phyloP scores from a whole-genome alignment of 2,888 invertebrate species.

The Theodoxus fluviatilis region DNA sequence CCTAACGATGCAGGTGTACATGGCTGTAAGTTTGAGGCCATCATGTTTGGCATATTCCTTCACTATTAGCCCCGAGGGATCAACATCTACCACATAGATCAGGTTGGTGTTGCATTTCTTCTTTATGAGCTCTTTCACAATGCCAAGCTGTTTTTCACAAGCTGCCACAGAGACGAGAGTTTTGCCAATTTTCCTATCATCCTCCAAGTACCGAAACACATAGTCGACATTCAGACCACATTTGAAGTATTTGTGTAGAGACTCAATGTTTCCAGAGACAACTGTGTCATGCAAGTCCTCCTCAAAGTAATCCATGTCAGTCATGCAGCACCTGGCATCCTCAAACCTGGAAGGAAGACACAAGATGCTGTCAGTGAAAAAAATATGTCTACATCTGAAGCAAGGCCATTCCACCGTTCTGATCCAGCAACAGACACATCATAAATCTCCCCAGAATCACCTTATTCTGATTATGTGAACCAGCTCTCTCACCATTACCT shows the following conservation, averaged over 20 bases:
- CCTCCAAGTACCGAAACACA: slow-evolving; percentile 43
- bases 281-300: slow-evolving; percentile 43
- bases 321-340: too few species aligned
- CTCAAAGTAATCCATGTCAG: slow-evolving; percentile 49
- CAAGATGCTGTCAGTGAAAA: too few species aligned
- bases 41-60: slow-evolving; percentile 37
- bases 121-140: slow-evolving; percentile 39
- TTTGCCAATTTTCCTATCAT: slow-evolving; percentile 34
- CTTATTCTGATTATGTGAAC: too few species aligned
- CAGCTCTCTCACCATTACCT: too few species aligned
- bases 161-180: slow-evolving; percentile 47
- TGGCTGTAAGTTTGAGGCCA: slow-evolving; percentile 44
- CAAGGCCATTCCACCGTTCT: too few species aligned
- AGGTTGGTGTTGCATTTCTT: slow-evolving; percentile 45
- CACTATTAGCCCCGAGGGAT: slow-evolving; percentile 37
- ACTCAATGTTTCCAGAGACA: slow-evolving; percentile 33
- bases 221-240: slow-evolving; percentile 45
- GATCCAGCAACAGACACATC: too few species aligned
- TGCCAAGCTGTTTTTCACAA: slow-evolving; percentile 35
- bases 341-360: too few species aligned
- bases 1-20: slow-evolving; percentile 48
- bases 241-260: slow-evolving; percentile 40
- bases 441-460: too few species aligned
- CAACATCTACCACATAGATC: slow-evolving; percentile 44
- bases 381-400: too few species aligned